Evolutionary conservation across 2,113 vertebrate species (phyloP), one percentile per base, ranked within the genome.

Genomic region (Alethe castanea): DNA sequence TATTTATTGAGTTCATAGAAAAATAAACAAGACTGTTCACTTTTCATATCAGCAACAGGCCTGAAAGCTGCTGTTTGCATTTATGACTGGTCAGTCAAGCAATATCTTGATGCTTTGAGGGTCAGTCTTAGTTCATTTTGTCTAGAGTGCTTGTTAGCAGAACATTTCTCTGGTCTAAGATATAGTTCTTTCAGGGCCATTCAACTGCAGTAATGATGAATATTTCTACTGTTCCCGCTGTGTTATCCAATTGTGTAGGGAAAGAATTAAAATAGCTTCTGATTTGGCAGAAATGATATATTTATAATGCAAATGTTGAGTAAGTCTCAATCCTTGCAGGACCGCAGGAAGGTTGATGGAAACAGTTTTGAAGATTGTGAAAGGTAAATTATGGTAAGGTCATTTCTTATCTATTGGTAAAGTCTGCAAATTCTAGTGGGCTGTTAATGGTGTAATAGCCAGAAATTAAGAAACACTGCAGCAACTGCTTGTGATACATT

Each of bases 381-480:
- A 84, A 74, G 80, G 35, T 6, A 48, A 80, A 67, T 73, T 87
- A 72, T 48, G 64, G 69, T 36, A 65, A 94, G 93, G 94, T 95
- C 53, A 53, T 92, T 72, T 93, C 76, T 91, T 86, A 69, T 94
- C 87, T 65, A 33, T 83, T 78, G 67, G 90, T 92, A 57, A 93
- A 90, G 88, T 86, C 96, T 96, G 92, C 74, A 97, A 94, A 97
- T 97, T 82, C 71, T 92, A 76, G 85, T 44, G 70, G 90, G 70
- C 90, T 97, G 86, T 94, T 95, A 97, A 92, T 94, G 86, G 96
- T 82, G 81, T 95, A 96, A 95, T 66, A 83, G 87, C 78, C 81
- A 84, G 76, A 89, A 92, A 92, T 91, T 87, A 88, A 42, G 85
- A 82, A 93, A 96, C 70, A 77, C 62, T 44, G 82, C 70, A 52